Conservation (phyloP, 2,888 invertebrate genomes). For the Chouioia cunea region DNA sequence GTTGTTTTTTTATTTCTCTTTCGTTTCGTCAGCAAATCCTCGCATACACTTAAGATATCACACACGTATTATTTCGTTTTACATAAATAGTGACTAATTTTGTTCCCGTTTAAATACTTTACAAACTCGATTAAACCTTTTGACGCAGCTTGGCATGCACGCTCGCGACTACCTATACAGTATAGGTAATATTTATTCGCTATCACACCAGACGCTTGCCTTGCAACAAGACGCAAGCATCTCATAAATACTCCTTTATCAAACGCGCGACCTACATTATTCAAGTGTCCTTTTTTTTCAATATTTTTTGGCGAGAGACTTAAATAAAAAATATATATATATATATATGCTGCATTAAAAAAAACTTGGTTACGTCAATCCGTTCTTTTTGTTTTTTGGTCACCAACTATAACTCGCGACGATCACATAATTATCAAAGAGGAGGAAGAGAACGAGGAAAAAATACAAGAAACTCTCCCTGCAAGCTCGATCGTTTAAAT, state of each 20-base stretch:
- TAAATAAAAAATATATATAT: conserved; percentile 34
- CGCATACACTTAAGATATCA: conserved; percentile 44
- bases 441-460: no score
- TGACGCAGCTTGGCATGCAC: conserved; percentile 45
- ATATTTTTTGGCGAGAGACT: conserved; percentile 38
- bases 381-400: conserved; percentile 41
- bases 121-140: conserved; percentile 51
- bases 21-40: conserved; percentile 22
- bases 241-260: conserved; percentile 36
- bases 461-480: conserved; percentile 41
- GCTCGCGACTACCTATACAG: conserved; percentile 59
- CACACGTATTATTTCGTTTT: conserved; percentile 50
- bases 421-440: conserved; percentile 32
- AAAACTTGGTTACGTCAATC: conserved; percentile 12
- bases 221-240: conserved; percentile 26
- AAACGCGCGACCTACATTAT: conserved; percentile 35
- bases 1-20: not conserved
- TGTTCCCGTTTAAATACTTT: conserved; percentile 63
- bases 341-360: conserved; percentile 41
- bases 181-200: no score
- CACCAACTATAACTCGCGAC: conserved; percentile 40
- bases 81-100: conserved; percentile 62
- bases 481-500: conserved; percentile 35
- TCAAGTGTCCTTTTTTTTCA: conserved; percentile 7
- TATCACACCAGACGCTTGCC: conserved; percentile 48